Percentiles rank a stretch among this genome's conserved stretches.
Evolutionary conservation across 2,888 invertebrate genomes (phyloP).

Genomic region (Gastracanthus pulcherrimus): DNA sequence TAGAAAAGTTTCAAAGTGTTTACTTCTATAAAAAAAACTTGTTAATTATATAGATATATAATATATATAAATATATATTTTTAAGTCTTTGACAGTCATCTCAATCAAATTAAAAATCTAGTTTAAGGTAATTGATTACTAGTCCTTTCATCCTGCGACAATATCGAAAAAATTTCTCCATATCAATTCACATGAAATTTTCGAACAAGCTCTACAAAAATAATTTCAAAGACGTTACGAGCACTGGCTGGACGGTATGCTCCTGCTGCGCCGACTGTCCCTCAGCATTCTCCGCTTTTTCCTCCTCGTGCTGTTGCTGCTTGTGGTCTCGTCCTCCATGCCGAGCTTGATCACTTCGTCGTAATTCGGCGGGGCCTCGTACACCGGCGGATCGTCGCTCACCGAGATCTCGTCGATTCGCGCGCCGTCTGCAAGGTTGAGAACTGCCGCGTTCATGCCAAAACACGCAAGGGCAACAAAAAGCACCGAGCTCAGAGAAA

Average conservation of each 20-base stretch:
- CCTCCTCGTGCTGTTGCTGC: constrained; percentile 60
- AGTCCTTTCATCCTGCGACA: no score
- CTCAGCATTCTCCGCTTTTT: constrained; percentile 63
- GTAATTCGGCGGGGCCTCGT: constrained; percentile 86
- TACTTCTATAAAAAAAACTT: no score
- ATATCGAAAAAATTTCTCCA: no score
- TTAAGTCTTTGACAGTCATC: no score
- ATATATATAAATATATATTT: no score
- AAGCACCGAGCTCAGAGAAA: constrained; percentile 34
- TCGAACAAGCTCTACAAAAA: not conserved
- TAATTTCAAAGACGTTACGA: constrained; percentile 63
- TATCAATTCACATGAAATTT: no score
- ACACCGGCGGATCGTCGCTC: constrained; percentile 84
- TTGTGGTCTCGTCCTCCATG: constrained; percentile 75
- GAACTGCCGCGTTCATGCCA: constrained; percentile 65
- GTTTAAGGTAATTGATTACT: no score
- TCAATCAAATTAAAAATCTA: no score
- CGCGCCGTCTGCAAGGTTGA: constrained; percentile 77
- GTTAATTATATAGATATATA: no score
- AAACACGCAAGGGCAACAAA: constrained; percentile 4
- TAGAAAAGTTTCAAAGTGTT: no score
- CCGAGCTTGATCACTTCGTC: constrained; percentile 83
- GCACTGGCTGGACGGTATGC: constrained; percentile 64
- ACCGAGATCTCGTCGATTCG: constrained; percentile 78
- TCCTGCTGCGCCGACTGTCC: constrained; percentile 65